Percentiles rank a stretch among this genome's conserved stretches.
Conservation (phyloP, 2,888 invertebrate species). For the Rhorus exstirpatorius region DNA sequence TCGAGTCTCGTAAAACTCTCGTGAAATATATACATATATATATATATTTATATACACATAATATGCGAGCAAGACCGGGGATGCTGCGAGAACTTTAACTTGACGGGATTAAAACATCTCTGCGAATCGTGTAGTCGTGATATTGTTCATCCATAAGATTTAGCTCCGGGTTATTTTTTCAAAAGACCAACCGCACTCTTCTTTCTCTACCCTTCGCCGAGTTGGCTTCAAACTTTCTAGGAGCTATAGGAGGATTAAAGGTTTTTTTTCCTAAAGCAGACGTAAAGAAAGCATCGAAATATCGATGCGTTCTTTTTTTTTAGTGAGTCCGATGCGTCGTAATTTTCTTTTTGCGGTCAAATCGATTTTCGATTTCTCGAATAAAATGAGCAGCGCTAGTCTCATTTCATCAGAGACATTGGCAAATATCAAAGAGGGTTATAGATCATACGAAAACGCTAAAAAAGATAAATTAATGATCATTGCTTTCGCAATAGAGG, state of each 20-base stretch:
- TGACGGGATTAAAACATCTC: conserved; percentile 53
- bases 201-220: background rate
- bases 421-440: no score
- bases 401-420: no score
- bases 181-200: background rate
- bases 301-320: background rate
- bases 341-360: no score
- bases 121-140: conserved; percentile 42
- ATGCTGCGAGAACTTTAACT: conserved; percentile 49
- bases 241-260: background rate
- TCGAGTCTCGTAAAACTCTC: conserved; percentile 61
- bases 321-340: background rate
- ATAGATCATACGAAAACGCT: no score
- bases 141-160: conserved; percentile 37
- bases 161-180: conserved; percentile 36
- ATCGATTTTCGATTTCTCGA: background rate
- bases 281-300: background rate
- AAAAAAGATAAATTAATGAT: no score
- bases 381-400: background rate
- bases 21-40: conserved; percentile 11
- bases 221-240: background rate
- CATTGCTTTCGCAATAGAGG: no score
- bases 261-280: background rate
- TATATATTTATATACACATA: no score
- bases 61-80: conserved; percentile 15